Evolutionary conservation across 1,140 invertebrate species (phyloP), one percentile per base, ranked within the genome.

Genomic region (Scylla paramamosain): DNA sequence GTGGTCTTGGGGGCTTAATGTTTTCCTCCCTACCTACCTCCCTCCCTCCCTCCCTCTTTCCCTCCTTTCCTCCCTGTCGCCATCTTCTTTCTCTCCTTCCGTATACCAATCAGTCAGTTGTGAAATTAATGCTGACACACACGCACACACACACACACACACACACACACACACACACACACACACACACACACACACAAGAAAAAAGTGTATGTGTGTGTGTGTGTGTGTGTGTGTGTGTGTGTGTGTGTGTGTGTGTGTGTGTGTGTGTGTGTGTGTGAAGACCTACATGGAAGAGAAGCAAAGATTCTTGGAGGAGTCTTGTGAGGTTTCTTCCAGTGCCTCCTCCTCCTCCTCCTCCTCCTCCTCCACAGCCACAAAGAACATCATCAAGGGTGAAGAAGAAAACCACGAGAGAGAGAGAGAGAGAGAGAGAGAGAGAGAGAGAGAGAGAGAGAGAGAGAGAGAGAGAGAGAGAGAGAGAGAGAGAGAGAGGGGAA

Each of bases 171-270:
- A 39, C 39, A 39, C 39, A 39, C 39, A 39, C 39, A 39, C 39
- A 39, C 39, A 39, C 39, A 39, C 39, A 39, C 39, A 39, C 39
- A 39, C 39, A 39, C 39, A 6, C 6, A 39, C 39, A 20, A 12
- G 20, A 77, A 77, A 77, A 77, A n/a, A 0, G 20, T 77, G 67
- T 77, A 20, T 77, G 67, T 77, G 67, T 77, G 67, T 77, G 67
- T 77, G 67, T 77, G 67, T 77, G 67, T 77, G 67, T 77, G 67
- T 77, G 67, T 77, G 67, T 77, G 67, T 77, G 67, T 77, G 67
- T 77, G 67, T 77, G 59, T 67, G 59, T 67, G 59, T 67, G 20
- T 20, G 59, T 20, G 20, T 67, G 59, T 67, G 59, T 67, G 59
- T 67, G 59, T 67, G 59, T 67, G 59, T 67, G 59, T 67, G 20